Evolutionary conservation across 2,888 invertebrate species (phyloP).

Genomic region (Tetragnatha montana): DNA sequence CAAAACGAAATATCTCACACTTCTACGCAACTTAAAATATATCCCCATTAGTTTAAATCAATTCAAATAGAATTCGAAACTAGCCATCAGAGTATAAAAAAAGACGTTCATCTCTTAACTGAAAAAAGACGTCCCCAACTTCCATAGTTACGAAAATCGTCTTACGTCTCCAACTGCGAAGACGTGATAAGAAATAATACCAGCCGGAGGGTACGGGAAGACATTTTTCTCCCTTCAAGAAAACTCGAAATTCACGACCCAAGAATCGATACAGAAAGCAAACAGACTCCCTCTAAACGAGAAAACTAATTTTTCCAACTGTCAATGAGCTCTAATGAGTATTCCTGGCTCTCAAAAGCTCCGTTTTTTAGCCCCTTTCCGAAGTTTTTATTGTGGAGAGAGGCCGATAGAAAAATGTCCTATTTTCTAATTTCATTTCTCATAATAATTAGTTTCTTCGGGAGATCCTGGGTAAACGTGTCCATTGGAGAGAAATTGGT

Average conservation of each 20-base stretch:
- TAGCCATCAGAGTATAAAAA: too few relatives aligned
- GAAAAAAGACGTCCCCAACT: too few relatives aligned
- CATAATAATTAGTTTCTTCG: not conserved
- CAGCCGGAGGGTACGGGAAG: not conserved
- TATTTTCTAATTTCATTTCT: constrained; percentile 1
- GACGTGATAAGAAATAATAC: constrained; percentile 24
- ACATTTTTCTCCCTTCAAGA: not conserved
- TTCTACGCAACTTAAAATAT: too few relatives aligned
- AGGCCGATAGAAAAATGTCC: not conserved
- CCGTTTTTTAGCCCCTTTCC: not conserved
- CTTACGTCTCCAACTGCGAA: not conserved
- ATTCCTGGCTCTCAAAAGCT: not conserved
- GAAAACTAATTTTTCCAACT: not conserved
- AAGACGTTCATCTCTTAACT: too few relatives aligned
- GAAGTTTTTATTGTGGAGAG: not conserved
- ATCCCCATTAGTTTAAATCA: too few relatives aligned
- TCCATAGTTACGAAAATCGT: not conserved
- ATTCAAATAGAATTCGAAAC: too few relatives aligned
- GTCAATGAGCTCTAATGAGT: not conserved
- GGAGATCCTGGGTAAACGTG: not conserved
- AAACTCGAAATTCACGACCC: not conserved
- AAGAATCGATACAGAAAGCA: not conserved
- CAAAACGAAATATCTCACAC: too few relatives aligned
- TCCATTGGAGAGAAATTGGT: not conserved
- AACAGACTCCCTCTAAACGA: not conserved